Conservation (phyloP, 1,140 invertebrate species). For the Atta cephalotes region DNA sequence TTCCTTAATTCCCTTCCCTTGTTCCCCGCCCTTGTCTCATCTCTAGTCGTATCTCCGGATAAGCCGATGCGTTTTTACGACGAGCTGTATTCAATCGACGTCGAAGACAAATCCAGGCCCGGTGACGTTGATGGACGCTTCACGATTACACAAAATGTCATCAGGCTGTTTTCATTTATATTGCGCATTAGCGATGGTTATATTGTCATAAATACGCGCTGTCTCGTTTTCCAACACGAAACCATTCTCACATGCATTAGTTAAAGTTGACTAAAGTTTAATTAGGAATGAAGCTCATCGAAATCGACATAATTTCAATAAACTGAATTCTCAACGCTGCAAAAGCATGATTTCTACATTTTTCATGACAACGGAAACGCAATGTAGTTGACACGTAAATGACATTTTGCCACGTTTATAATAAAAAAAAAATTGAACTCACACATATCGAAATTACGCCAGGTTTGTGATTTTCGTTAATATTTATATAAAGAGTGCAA, state of each 20-base stretch:
- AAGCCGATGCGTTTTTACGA: slow-evolving; percentile 42
- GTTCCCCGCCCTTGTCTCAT: slow-evolving; percentile 16
- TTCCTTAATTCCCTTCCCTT: slow-evolving; percentile 61
- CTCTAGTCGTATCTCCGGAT: slow-evolving; percentile 38
- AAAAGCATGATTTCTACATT: not conserved
- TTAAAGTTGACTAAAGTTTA: not conserved
- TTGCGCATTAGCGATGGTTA: slow-evolving; percentile 39
- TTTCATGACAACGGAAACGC: not conserved
- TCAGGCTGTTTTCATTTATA: not conserved
- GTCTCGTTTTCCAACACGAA: slow-evolving; percentile 24
- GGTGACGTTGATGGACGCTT: slow-evolving; percentile 42
- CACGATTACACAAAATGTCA: slow-evolving; percentile 22
- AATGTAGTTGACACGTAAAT: slow-evolving; percentile 1
- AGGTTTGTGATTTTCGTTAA: not conserved
- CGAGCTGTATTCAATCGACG: slow-evolving; percentile 41
- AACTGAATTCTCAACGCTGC: not conserved
- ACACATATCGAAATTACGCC: not conserved
- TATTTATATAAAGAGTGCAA: slow-evolving; percentile 24
- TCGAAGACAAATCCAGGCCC: not conserved
- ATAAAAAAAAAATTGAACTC: not conserved
- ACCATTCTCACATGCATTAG: not conserved
- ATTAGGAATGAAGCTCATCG: slow-evolving; percentile 17
- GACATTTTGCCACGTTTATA: not conserved
- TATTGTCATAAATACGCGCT: slow-evolving; percentile 30
- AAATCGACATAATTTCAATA: slow-evolving; percentile 27